Evolutionary conservation across 2,888 invertebrate species (phyloP).

Genomic region (Heliconius charithonia): DNA sequence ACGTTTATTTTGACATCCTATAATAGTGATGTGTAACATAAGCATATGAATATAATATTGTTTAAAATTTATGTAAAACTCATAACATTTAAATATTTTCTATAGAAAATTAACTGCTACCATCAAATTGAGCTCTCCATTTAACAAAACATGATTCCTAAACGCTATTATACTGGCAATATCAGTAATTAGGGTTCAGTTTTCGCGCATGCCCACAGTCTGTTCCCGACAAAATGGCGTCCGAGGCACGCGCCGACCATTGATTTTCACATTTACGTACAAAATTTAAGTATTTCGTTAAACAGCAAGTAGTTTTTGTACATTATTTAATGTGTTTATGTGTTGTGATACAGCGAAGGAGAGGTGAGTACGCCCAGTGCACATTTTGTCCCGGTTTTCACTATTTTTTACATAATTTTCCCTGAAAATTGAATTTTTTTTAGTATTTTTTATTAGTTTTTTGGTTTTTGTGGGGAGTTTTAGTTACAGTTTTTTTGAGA

Average conservation of each 20-base stretch:
- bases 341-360: constrained; percentile 26
- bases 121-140: not conserved
- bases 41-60: too few species aligned
- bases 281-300: constrained; percentile 22
- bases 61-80: too few species aligned
- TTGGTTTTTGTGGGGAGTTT: constrained; percentile 48
- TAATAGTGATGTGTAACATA: too few species aligned
- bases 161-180: constrained; percentile 40
- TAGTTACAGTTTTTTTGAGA: not conserved
- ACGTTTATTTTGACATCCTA: too few species aligned
- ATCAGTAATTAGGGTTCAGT: not conserved
- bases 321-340: constrained; percentile 39
- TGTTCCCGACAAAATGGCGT: constrained; percentile 75
- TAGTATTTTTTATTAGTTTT: constrained; percentile 44
- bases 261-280: constrained; percentile 62
- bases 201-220: constrained; percentile 27
- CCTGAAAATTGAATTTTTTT: constrained; percentile 50
- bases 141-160: not conserved
- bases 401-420: constrained; percentile 60
- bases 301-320: constrained; percentile 22
- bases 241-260: constrained; percentile 68
- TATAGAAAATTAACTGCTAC: not conserved
- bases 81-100: not conserved
- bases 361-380: constrained; percentile 5
- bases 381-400: not conserved